Evolutionary conservation across 2,888 invertebrate species (phyloP).

Genomic region (Lepidocyrtoides sp.): DNA sequence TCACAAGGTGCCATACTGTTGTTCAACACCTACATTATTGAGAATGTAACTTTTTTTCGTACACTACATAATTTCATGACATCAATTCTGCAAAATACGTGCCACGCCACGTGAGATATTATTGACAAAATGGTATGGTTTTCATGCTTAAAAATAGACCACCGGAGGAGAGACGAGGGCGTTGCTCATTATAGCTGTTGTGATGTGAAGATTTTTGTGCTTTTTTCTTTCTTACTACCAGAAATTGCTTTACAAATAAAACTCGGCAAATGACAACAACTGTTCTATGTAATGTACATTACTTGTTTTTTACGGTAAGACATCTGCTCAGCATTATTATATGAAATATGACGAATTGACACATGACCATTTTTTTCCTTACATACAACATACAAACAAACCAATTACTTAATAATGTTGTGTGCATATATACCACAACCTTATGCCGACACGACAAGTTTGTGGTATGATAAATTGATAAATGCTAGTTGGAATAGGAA

Average conservation of each 20-base stretch:
- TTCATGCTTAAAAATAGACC: too few species aligned
- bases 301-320: neutral
- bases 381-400: neutral
- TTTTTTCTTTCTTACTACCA: too few species aligned
- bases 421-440: neutral
- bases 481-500: conserved; percentile 14
- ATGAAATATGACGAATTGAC: conserved; percentile 63
- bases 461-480: neutral
- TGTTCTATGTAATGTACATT: neutral
- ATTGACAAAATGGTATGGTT: too few species aligned
- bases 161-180: too few species aligned
- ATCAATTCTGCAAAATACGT: too few species aligned
- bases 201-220: too few species aligned
- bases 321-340: conserved; percentile 56
- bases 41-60: too few species aligned
- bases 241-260: neutral
- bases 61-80: too few species aligned
- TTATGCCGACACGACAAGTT: neutral
- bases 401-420: neutral
- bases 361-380: conserved; percentile 14
- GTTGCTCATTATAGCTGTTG: too few species aligned
- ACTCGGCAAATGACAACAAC: neutral
- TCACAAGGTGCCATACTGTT: too few species aligned
- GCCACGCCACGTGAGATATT: too few species aligned
- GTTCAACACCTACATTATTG: too few species aligned